Evolutionary conservation across 2,888 invertebrate species (phyloP).

Genomic region (Poecilobothrus nobilitatus): DNA sequence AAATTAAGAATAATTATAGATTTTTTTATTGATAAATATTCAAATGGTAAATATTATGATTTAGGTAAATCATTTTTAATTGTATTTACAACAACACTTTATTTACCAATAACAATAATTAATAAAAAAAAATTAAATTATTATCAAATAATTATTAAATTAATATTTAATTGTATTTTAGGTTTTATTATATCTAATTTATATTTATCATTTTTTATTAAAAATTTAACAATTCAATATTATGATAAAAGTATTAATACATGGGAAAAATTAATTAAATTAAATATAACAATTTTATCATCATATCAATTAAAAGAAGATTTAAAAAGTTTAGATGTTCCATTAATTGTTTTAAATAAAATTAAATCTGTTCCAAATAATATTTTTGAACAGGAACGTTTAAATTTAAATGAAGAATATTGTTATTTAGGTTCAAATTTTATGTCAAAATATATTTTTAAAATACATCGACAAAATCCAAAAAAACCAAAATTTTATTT

Average conservation of each 20-base stretch:
- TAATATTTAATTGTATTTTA: background rate
- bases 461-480: background rate
- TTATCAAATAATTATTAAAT: background rate
- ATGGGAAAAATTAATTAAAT: background rate
- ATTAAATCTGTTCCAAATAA: background rate
- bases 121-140: background rate
- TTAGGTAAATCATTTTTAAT: background rate
- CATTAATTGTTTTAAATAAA: background rate
- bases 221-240: background rate
- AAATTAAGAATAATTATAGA: background rate
- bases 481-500: slow-evolving; percentile 1
- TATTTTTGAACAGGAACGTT: background rate
- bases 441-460: background rate
- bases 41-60: background rate
- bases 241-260: background rate
- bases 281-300: background rate
- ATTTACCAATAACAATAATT: background rate
- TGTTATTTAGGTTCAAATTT: background rate
- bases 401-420: background rate
- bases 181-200: background rate
- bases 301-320: background rate
- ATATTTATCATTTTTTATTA: background rate
- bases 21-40: background rate
- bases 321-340: background rate
- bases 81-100: background rate